phyloP scores from a whole-genome alignment of 1,140 invertebrate genomes.

The Adelges cooleyi region DNA sequence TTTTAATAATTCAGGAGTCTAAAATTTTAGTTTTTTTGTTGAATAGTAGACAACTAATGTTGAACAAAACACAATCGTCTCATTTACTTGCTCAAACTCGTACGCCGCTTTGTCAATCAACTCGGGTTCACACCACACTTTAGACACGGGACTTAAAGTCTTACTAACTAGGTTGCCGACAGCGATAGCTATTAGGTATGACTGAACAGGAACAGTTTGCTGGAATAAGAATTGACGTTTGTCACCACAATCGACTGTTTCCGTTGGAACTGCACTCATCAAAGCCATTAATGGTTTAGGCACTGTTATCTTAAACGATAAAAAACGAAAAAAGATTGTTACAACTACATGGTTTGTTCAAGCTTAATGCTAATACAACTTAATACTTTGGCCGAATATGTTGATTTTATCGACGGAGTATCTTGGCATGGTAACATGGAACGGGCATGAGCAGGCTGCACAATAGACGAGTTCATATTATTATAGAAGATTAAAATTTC shows the following conservation, averaged over 20 bases:
- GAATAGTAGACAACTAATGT: not conserved
- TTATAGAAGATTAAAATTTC: not conserved
- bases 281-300: conserved; percentile 66
- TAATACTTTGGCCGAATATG: conserved; percentile 60
- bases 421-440: conserved; percentile 89
- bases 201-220: conserved; percentile 64
- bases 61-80: too few relatives aligned
- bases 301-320: conserved; percentile 52
- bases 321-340: conserved; percentile 26
- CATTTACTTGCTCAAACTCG: conserved; percentile 65
- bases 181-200: conserved; percentile 74
- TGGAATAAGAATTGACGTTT: conserved; percentile 50
- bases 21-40: conserved; percentile 9
- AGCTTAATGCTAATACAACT: not conserved
- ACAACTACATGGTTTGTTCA: not conserved
- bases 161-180: conserved; percentile 68
- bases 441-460: conserved; percentile 74
- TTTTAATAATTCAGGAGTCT: conserved; percentile 70
- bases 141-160: conserved; percentile 62
- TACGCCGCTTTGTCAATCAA: conserved; percentile 70
- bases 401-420: conserved; percentile 78
- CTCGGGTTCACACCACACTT: conserved; percentile 81
- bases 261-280: conserved; percentile 67
- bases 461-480: conserved; percentile 31
- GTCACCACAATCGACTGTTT: conserved; percentile 34